These are phyloP conservation scores for Heliconius hewitsoni DNA, from an alignment of 1,140 invertebrate genomes.

Conservation along the genomic window DNA sequence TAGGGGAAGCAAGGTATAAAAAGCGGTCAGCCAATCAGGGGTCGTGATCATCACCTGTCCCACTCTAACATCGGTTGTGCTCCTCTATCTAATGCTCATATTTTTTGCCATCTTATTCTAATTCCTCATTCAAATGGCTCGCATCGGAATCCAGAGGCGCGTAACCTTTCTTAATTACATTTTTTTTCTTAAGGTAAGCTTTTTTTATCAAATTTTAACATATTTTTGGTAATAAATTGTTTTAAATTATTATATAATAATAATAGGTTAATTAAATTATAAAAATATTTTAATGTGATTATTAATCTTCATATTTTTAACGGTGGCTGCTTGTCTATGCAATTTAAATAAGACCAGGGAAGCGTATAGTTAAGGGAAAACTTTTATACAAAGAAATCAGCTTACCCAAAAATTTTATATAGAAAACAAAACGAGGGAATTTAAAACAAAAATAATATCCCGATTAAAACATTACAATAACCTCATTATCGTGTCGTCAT, in stretches of 20 bases:
- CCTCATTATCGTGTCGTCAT: neutral
- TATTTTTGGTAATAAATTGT: neutral
- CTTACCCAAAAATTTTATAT: neutral
- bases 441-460: neutral
- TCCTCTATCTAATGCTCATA: conserved; percentile 78
- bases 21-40: conserved; percentile 75
- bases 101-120: conserved; percentile 80
- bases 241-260: neutral
- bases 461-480: neutral
- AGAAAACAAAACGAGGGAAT: neutral
- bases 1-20: conserved; percentile 81
- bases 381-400: no score
- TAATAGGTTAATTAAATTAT: neutral
- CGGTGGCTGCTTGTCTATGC: no score
- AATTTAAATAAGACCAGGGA: no score
- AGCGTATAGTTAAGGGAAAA: no score
- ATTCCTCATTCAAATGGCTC: conserved; percentile 78
- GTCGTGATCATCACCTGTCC: conserved; percentile 50
- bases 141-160: conserved; percentile 69
- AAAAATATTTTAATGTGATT: neutral
- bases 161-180: conserved; percentile 68
- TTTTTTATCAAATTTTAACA: neutral
- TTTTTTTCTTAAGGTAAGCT: conserved; percentile 47
- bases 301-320: neutral
- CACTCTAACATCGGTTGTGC: conserved; percentile 51